Evolutionary conservation across 1,140 invertebrate genomes (phyloP).

Genomic region (Lordiphosa stackelbergi): DNA sequence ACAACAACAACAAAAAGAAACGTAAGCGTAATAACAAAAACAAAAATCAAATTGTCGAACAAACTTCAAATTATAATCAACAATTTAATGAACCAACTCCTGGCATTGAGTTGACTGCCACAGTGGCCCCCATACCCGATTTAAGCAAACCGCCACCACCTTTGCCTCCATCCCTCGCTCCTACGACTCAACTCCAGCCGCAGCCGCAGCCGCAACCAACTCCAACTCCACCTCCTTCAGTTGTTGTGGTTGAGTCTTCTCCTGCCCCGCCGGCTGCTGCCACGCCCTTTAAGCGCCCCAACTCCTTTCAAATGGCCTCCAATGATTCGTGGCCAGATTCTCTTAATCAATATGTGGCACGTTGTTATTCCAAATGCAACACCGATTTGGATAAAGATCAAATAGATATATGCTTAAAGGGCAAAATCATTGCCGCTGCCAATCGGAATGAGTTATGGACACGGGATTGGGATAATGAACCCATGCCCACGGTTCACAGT

Average conservation of each 20-base stretch:
- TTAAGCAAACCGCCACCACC: slow-evolving; percentile 63
- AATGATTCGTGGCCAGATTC: slow-evolving; percentile 84
- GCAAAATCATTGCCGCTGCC: slow-evolving; percentile 93
- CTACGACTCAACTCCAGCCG: slow-evolving; percentile 7
- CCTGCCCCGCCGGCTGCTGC: slow-evolving; percentile 18
- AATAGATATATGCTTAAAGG: slow-evolving; percentile 94
- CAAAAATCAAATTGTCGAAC: slow-evolving; percentile 56
- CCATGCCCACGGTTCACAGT: slow-evolving; percentile 89
- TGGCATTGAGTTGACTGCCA: slow-evolving; percentile 37
- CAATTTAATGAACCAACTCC: slow-evolving; percentile 27
- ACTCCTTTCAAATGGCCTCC: slow-evolving; percentile 77
- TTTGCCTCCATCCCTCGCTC: slow-evolving; percentile 29
- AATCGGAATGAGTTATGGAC: slow-evolving; percentile 89
- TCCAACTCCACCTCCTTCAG: slow-evolving; percentile 1
- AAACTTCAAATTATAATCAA: slow-evolving; percentile 76
- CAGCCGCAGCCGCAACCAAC: too few relatives aligned
- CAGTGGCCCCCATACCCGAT: slow-evolving; percentile 48
- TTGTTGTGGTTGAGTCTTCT: slow-evolving; percentile 1
- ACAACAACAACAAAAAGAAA: slow-evolving; percentile 81
- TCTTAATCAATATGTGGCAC: slow-evolving; percentile 90
- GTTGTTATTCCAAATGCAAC: slow-evolving; percentile 93
- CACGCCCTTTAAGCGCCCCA: slow-evolving; percentile 52
- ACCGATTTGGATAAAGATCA: slow-evolving; percentile 93
- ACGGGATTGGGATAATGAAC: slow-evolving; percentile 94
- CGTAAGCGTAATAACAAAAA: slow-evolving; percentile 85